A percentile compares a stretch with the other conserved stretches of the same genome.
Conservation (phyloP, 2,113 vertebrate species). For the Sus scrofa region DNA sequence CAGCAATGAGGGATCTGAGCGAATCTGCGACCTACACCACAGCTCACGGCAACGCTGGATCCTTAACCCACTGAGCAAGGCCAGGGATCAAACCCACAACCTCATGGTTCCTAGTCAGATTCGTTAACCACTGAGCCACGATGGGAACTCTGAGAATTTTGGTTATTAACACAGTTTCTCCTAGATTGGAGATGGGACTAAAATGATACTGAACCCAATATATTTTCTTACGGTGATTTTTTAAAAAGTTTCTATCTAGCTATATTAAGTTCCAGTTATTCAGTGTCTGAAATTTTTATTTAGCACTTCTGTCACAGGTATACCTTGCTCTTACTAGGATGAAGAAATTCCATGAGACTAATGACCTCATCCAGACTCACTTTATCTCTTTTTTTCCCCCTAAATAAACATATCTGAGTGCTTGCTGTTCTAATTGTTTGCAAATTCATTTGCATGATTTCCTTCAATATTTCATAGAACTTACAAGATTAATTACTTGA, state of each 20-base stretch:
- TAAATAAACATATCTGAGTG: slow-evolving; percentile 32
- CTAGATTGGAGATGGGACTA: not conserved
- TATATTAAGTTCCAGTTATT: not conserved
- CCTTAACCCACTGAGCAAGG: too few species aligned
- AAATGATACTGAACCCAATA: not conserved
- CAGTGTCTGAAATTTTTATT: not conserved
- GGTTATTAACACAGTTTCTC: not conserved
- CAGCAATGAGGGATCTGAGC: too few species aligned
- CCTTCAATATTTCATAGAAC: slow-evolving; percentile 77
- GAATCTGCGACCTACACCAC: too few species aligned
- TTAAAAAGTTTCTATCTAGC: not conserved
- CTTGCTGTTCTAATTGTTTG: slow-evolving; percentile 66
- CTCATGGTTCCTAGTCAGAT: too few species aligned
- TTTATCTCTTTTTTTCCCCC: not conserved
- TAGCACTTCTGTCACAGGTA: not conserved
- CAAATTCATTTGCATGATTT: slow-evolving; percentile 81
- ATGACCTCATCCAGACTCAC: not conserved
- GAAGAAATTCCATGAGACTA: not conserved
- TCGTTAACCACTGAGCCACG: too few species aligned
- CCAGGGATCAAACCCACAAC: too few species aligned
- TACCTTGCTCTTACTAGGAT: not conserved
- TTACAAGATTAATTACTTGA: slow-evolving; percentile 80
- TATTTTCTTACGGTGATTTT: not conserved
- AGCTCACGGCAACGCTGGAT: too few species aligned
- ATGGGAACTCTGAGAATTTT: too few species aligned